Conservation (phyloP, 1,140 invertebrate genomes). For the Lordiphosa mommai region DNA sequence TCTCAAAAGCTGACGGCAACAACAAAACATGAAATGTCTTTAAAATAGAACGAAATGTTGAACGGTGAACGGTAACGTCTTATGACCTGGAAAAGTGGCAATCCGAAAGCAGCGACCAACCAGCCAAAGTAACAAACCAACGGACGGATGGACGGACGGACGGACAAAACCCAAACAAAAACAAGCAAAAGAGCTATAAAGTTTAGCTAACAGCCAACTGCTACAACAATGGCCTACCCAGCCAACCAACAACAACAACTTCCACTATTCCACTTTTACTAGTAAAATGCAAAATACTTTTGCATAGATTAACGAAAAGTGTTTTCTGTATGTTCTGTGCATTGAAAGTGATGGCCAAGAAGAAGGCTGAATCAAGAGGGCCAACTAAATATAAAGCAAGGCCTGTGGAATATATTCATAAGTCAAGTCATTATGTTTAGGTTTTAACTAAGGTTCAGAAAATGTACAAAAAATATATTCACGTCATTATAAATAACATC, state of each 20-base stretch:
- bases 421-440: too few species aligned
- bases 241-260: not conserved
- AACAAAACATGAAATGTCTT: constrained; percentile 67
- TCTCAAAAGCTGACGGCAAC: constrained; percentile 61
- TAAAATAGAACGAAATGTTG: constrained; percentile 75
- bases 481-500: too few species aligned
- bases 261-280: constrained; percentile 34
- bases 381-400: too few species aligned
- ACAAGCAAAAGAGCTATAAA: constrained; percentile 17
- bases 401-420: too few species aligned
- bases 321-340: constrained; percentile 32
- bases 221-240: constrained; percentile 7
- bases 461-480: too few species aligned
- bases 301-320: constrained; percentile 63
- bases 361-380: not conserved
- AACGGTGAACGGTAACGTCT: constrained; percentile 38
- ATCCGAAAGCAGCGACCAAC: constrained; percentile 43
- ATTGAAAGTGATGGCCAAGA: constrained; percentile 1
- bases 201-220: constrained; percentile 2
- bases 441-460: too few species aligned
- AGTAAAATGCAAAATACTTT: constrained; percentile 56
- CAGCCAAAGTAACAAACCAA: constrained; percentile 40
- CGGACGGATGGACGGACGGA: constrained; percentile 51
- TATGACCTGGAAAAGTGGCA: constrained; percentile 67
- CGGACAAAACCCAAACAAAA: constrained; percentile 38